A percentile compares a stretch with the other conserved stretches of the same genome.
Evolutionary conservation across 2,888 invertebrate species (phyloP).

Genomic region (Blera fallax): DNA sequence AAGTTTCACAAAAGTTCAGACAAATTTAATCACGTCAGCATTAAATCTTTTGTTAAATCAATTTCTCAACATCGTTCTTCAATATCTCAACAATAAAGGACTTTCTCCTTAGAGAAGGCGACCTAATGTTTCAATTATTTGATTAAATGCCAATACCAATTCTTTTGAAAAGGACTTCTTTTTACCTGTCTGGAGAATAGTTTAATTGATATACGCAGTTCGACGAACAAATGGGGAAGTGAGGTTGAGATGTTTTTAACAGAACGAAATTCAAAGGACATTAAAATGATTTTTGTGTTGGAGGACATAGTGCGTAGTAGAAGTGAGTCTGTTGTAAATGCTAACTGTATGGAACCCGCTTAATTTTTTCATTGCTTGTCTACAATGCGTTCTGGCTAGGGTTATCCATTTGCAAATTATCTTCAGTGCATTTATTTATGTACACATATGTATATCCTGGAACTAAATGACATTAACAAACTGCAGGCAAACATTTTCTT

Average conservation of each 20-base stretch:
- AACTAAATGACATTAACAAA: too few species aligned
- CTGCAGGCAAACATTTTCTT: background rate
- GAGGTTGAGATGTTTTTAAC: background rate
- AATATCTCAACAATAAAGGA: slow-evolving; percentile 3
- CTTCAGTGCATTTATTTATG: too few species aligned
- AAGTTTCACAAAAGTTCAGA: slow-evolving; percentile 21
- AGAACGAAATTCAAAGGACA: background rate
- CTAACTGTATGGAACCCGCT: background rate
- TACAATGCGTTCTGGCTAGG: background rate
- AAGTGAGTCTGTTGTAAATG: too few species aligned
- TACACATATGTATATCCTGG: too few species aligned
- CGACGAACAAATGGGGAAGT: background rate
- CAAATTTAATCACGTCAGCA: slow-evolving; percentile 31
- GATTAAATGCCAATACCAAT: slow-evolving; percentile 21
- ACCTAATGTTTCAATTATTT: slow-evolving; percentile 17
- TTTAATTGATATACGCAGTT: background rate
- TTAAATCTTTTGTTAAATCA: slow-evolving; percentile 19
- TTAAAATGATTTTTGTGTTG: background rate
- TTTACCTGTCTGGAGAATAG: background rate
- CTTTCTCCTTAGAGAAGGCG: background rate
- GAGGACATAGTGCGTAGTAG: background rate
- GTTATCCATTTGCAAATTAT: too few species aligned
- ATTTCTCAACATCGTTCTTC: background rate
- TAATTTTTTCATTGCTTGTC: background rate
- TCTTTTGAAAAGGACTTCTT: background rate